Conservation (phyloP, 1,140 invertebrate genomes). For the Forficula auricularia region DNA sequence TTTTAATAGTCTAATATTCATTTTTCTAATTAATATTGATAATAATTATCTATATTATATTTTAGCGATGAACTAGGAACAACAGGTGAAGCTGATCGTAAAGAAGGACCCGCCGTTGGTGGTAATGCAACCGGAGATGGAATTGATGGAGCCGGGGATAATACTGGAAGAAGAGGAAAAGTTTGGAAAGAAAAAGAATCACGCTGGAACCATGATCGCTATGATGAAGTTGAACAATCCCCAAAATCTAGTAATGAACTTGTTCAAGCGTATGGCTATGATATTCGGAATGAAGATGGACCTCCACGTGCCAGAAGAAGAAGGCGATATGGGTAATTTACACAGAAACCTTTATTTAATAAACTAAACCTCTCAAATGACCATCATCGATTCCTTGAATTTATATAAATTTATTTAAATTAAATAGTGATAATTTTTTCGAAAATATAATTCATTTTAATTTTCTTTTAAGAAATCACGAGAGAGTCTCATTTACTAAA, state of each 20-base stretch:
- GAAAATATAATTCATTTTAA: too few species aligned
- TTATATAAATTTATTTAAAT: constrained; percentile 7
- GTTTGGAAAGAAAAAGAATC: constrained; percentile 45
- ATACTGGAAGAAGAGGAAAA: constrained; percentile 24
- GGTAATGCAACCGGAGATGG: background rate
- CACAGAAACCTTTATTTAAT: constrained; percentile 10
- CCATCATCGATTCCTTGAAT: too few species aligned
- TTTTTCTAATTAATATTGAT: too few species aligned
- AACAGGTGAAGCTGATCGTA: constrained; percentile 16
- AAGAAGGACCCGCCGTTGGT: constrained; percentile 9
- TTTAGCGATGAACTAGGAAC: constrained; percentile 6
- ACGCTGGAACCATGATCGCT: constrained; percentile 81
- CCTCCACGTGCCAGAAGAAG: constrained; percentile 69
- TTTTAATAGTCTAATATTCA: too few species aligned
- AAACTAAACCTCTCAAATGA: too few species aligned
- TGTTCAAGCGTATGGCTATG: constrained; percentile 79
- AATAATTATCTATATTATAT: too few species aligned
- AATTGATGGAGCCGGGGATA: background rate
- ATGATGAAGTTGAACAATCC: constrained; percentile 58
- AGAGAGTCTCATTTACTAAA: too few species aligned
- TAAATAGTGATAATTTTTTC: constrained; percentile 7
- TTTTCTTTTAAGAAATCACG: too few species aligned
- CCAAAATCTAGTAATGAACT: constrained; percentile 79
- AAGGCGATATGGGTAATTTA: constrained; percentile 69
- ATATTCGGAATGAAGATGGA: constrained; percentile 81